phyloP scores from a whole-genome alignment of 2,888 invertebrate species.

The Aelia acuminata region DNA sequence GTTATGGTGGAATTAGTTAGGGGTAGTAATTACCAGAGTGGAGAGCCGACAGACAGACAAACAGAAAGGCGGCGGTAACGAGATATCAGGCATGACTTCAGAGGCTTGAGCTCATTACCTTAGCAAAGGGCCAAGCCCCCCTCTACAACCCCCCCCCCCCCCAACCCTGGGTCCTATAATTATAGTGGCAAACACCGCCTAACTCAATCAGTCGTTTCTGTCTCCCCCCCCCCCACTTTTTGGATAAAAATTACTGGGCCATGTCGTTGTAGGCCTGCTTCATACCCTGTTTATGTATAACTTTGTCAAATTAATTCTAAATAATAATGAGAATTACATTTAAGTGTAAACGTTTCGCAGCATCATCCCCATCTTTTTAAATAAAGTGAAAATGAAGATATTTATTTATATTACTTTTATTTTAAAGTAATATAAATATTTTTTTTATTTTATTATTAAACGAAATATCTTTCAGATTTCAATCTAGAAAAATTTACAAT shows the following conservation, averaged over 20 bases:
- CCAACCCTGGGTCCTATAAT: neutral
- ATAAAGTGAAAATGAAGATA: no score
- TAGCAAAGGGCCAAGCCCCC: neutral
- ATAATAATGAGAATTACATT: no score
- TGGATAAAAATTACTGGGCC: neutral
- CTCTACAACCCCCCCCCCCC: neutral
- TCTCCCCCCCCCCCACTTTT: neutral
- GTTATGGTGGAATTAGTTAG: neutral
- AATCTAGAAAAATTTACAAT: no score
- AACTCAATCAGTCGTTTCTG: neutral
- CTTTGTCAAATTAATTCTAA: neutral
- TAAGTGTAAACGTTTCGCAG: no score
- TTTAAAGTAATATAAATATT: no score
- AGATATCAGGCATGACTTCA: slow-evolving; percentile 35
- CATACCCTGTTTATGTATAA: neutral
- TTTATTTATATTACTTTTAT: no score
- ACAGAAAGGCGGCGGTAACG: slow-evolving; percentile 37
- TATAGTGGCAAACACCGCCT: neutral
- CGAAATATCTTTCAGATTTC: no score
- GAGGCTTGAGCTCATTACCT: slow-evolving; percentile 25
- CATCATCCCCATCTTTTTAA: no score
- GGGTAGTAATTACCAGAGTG: neutral
- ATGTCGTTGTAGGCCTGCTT: neutral
- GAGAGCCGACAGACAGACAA: neutral
- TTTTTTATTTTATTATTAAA: no score